Conservation (phyloP, 2,113 vertebrate species). For the Syngnathus scovelli region DNA sequence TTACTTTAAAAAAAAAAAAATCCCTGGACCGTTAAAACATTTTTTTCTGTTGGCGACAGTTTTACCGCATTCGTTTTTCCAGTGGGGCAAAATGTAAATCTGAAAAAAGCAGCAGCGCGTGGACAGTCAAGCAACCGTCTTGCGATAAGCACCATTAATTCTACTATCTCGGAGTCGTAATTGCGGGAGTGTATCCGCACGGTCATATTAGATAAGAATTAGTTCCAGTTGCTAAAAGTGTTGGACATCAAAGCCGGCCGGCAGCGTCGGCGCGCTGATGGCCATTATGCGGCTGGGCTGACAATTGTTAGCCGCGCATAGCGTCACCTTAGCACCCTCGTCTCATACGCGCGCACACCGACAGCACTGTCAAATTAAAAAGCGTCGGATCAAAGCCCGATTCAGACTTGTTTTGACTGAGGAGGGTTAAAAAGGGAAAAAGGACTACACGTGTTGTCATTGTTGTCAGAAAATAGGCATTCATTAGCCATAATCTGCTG, state of each 20-base stretch:
- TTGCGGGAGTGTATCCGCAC: conserved; percentile 11
- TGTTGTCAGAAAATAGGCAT: conserved; percentile 18
- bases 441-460: conserved; percentile 2
- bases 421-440: conserved; percentile 4
- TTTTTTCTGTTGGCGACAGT: background rate
- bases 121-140: background rate
- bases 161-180: background rate
- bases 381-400: conserved; percentile 33
- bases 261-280: conserved; percentile 5
- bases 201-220: conserved; percentile 1
- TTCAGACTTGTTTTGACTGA: conserved; percentile 29
- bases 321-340: conserved; percentile 22
- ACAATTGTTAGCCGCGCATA: conserved; percentile 24
- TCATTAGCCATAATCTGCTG: conserved; percentile 26
- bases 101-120: background rate
- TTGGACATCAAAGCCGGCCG: conserved; percentile 2
- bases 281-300: conserved; percentile 17
- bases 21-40: background rate
- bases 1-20: background rate
- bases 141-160: background rate
- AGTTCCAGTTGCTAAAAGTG: conserved; percentile 5
- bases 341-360: conserved; percentile 19
- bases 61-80: background rate
- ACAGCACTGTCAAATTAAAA: conserved; percentile 40
- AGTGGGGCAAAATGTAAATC: background rate